A percentile compares a stretch with the other conserved stretches of the same genome.
Evolutionary conservation across 2,113 vertebrate species (phyloP).

Genomic region (Oceanites oceanicus): DNA sequence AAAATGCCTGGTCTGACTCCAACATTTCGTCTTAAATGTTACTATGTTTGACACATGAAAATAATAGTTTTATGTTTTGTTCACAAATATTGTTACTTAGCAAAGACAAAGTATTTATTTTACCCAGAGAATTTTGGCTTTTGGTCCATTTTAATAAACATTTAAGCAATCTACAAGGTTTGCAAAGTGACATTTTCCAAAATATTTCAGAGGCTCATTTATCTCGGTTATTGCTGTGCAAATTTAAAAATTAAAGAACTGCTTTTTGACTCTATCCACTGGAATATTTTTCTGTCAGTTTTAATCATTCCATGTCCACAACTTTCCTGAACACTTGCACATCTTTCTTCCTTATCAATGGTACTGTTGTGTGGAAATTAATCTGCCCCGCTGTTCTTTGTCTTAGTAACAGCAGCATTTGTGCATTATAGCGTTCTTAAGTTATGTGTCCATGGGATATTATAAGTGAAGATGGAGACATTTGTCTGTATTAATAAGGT

Average conservation of each 20-base stretch:
- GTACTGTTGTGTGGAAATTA: neutral
- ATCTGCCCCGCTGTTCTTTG: neutral
- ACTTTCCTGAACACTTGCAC: neutral
- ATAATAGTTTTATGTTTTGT: slow-evolving; percentile 62
- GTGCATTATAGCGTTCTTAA: neutral
- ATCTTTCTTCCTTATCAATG: neutral
- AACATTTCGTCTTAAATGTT: slow-evolving; percentile 50
- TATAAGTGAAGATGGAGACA: neutral
- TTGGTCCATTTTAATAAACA: slow-evolving; percentile 73
- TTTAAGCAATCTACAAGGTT: slow-evolving; percentile 56
- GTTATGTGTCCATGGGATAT: neutral
- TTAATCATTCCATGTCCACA: neutral
- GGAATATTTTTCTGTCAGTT: slow-evolving; percentile 22
- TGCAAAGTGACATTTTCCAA: slow-evolving; percentile 53
- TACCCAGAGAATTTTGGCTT: slow-evolving; percentile 57
- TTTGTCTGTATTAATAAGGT: neutral
- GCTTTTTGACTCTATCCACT: neutral
- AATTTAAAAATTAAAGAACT: slow-evolving; percentile 44
- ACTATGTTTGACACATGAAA: slow-evolving; percentile 56
- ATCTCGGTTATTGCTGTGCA: neutral
- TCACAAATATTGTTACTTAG: slow-evolving; percentile 67
- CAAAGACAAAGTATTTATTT: slow-evolving; percentile 60
- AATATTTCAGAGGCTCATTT: neutral
- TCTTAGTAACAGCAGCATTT: neutral
- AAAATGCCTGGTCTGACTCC: slow-evolving; percentile 26